phyloP scores from a whole-genome alignment of 1,140 invertebrate genomes.

The Solenopsis fugax region DNA sequence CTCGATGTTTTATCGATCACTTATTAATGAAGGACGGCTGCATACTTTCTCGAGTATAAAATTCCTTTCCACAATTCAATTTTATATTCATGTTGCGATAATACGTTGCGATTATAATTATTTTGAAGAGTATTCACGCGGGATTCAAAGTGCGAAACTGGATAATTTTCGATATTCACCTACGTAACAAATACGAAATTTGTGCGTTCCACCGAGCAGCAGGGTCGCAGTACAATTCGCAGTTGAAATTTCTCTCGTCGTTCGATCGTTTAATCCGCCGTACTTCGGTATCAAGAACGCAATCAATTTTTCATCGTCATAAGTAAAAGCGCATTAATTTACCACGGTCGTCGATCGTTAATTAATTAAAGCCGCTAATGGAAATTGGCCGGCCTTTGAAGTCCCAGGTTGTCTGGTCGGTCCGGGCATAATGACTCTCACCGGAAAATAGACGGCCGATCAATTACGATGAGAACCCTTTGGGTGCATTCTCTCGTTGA shows the following conservation, averaged over 20 bases:
- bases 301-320: constrained; percentile 45
- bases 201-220: background rate
- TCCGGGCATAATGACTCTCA: constrained; percentile 56
- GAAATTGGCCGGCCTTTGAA: constrained; percentile 57
- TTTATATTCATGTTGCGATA: background rate
- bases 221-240: background rate
- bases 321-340: constrained; percentile 63
- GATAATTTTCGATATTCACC: background rate
- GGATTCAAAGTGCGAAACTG: background rate
- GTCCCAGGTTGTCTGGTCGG: constrained; percentile 38
- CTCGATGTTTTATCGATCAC: background rate
- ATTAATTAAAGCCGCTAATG: constrained; percentile 66
- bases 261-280: background rate
- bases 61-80: constrained; percentile 6
- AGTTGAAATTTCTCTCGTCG: background rate
- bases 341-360: constrained; percentile 58
- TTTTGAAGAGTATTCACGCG: background rate
- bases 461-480: constrained; percentile 66
- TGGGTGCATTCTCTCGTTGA: constrained; percentile 17
- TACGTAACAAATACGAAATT: background rate
- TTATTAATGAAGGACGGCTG: background rate
- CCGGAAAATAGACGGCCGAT: constrained; percentile 69
- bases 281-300: background rate
- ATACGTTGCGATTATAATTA: background rate
- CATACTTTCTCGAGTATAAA: background rate